Base-by-base conservation (phyloP, 1,140 invertebrate genomes). In the Wiebesia pumilae region DNA sequence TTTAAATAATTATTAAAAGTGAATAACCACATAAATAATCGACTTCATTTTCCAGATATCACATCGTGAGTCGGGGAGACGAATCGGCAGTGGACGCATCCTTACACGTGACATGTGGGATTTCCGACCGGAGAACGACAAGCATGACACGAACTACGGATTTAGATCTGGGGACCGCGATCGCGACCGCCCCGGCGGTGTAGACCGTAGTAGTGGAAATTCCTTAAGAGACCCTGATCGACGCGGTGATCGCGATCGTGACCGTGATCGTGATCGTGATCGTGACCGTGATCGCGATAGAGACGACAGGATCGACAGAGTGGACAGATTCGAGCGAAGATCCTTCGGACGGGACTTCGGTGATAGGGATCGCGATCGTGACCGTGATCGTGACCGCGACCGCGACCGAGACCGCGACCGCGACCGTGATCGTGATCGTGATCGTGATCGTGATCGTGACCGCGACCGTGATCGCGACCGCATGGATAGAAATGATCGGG, bases 81-180 rank as follows among this genome's bases (percentile, higher is more conserved):
- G 96, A 87, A 97, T 97, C 90, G 97, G 97, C 3, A 97, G 97
- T 89, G 97, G 97, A 1, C 95, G 97, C 12, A 96, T 97, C 80
- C 94, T 97, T 88, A 94, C 95, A 83, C 95, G 96, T 75, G 95
- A 97, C 91, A 95, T 94, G 85, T 95, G 95, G 94, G 94, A 94
- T 88, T 95, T 94, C 80, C 91, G 93, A 75, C 84, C 91, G 30
- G 92, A 92, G 58, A 94, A 95, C 77, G 94, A 95, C 30, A 93
- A 94, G 81, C 88, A 92, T 10, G 93, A 94, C 16, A 84, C 91
- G 0, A 94, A 95, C 40, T 91, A 89, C 51, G 91, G 90, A 35
- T 93, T 91, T 88, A 90, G 93, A 43, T 89, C 91, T 12, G 89
- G 92, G 1, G 88, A 90, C 51, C 91, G 93, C 43, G 92, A 93